Evolutionary conservation across 2,797 vertebrate species (phyloP).

Genomic region (Pantherophis vulpinus): DNA sequence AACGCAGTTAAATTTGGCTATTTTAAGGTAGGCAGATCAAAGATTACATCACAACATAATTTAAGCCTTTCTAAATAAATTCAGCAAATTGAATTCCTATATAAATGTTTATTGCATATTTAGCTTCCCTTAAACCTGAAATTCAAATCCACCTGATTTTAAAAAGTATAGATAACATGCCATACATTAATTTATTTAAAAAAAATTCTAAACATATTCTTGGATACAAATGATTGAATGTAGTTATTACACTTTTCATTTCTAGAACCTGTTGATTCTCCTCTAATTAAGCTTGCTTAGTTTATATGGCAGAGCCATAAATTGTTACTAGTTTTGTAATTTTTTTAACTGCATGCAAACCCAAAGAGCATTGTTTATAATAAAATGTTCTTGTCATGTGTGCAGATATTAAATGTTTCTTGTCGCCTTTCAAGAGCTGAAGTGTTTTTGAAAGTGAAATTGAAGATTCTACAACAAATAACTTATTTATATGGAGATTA

Average conservation of each 20-base stretch:
- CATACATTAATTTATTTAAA: no score
- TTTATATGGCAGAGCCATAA: neutral
- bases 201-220: neutral
- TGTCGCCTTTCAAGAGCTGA: constrained; percentile 81
- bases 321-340: neutral
- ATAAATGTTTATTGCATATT: neutral
- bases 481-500: neutral
- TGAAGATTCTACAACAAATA: constrained; percentile 72
- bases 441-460: constrained; percentile 81
- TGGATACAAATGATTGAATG: neutral
- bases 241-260: neutral
- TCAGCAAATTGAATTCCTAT: neutral
- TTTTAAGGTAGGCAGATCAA: neutral
- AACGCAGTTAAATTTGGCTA: neutral
- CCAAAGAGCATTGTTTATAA: constrained; percentile 72
- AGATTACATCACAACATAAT: neutral
- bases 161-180: neutral
- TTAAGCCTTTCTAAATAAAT: neutral
- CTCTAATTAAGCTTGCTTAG: neutral
- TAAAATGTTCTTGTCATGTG: constrained; percentile 77
- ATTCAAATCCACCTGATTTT: neutral
- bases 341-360: constrained; percentile 74
- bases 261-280: neutral
- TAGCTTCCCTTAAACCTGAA: neutral
- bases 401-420: constrained; percentile 76